These are phyloP conservation scores for Mamestra brassicae DNA, from an alignment of 2,888 invertebrate species.

Conservation along the genomic window DNA sequence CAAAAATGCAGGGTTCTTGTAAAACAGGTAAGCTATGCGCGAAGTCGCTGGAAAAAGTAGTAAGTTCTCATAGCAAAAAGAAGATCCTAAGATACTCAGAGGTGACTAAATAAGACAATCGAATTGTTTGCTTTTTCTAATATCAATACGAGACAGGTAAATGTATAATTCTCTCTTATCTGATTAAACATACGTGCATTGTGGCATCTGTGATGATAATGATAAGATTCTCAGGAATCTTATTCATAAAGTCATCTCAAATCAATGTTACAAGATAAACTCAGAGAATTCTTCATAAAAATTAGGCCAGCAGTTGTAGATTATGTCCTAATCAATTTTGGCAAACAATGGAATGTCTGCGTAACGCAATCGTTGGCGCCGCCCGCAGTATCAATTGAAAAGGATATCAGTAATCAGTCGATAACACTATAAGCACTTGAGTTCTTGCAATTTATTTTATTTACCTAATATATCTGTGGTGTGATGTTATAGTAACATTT, in stretches of 20 bases:
- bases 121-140: slow-evolving; percentile 32
- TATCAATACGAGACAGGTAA: slow-evolving; percentile 23
- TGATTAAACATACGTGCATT: slow-evolving; percentile 44
- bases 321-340: slow-evolving; percentile 38
- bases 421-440: slow-evolving; percentile 28
- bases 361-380: slow-evolving; percentile 61
- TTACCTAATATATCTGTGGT: slow-evolving; percentile 18
- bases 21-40: too few species aligned
- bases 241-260: slow-evolving; percentile 36
- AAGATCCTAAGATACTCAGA: background rate
- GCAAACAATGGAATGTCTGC: slow-evolving; percentile 43
- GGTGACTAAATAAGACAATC: background rate
- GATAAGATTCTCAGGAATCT: slow-evolving; percentile 31
- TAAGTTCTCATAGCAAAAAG: background rate
- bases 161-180: slow-evolving; percentile 39
- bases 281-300: slow-evolving; percentile 14
- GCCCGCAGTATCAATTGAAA: slow-evolving; percentile 50
- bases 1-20: background rate
- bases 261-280: slow-evolving; percentile 39
- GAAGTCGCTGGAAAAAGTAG: too few species aligned
- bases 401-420: slow-evolving; percentile 60
- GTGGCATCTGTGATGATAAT: slow-evolving; percentile 13
- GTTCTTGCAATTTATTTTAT: slow-evolving; percentile 24
- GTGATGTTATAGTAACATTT: background rate
- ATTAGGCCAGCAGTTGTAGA: slow-evolving; percentile 22